Evolutionary conservation across 1,140 invertebrate species (phyloP).

Genomic region (Pseudobourletiella spinata): DNA sequence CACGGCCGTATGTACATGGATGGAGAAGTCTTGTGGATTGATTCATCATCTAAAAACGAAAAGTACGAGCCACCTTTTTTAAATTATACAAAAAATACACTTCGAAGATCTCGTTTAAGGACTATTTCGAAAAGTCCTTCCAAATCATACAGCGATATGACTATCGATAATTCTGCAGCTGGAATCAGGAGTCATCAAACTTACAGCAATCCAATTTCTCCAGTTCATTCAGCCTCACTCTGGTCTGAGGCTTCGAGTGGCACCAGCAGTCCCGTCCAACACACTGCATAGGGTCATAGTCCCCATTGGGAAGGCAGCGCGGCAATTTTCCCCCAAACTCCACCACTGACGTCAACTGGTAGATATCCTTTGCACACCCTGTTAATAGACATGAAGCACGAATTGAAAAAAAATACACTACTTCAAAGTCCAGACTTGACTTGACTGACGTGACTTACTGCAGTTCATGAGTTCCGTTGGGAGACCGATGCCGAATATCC

Average conservation of each 20-base stretch:
- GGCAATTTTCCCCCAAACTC: slow-evolving; percentile 15
- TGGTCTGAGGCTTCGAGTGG: neutral
- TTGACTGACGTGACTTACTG: too few species aligned
- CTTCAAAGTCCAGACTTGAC: neutral
- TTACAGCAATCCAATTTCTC: neutral
- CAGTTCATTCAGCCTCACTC: neutral
- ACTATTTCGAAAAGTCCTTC: too few species aligned
- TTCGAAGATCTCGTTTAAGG: too few species aligned
- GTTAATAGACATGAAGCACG: neutral
- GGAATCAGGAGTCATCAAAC: too few species aligned
- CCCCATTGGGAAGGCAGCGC: slow-evolving; percentile 31
- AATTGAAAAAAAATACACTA: neutral
- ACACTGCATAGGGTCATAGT: slow-evolving; percentile 34
- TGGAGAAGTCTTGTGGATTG: neutral
- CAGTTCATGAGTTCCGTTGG: slow-evolving; percentile 19
- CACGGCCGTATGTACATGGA: slow-evolving; percentile 9
- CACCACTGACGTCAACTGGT: neutral
- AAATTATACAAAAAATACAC: too few species aligned
- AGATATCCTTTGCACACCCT: slow-evolving; percentile 25
- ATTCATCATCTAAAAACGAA: neutral
- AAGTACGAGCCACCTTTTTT: too few species aligned
- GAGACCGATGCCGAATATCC: slow-evolving; percentile 25
- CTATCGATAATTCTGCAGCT: too few species aligned
- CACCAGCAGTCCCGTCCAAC: slow-evolving; percentile 19
- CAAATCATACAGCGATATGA: too few species aligned